These are phyloP conservation scores for Nipponacmea schrenckii DNA, from an alignment of 2,888 invertebrate species.

Conservation along the genomic window DNA sequence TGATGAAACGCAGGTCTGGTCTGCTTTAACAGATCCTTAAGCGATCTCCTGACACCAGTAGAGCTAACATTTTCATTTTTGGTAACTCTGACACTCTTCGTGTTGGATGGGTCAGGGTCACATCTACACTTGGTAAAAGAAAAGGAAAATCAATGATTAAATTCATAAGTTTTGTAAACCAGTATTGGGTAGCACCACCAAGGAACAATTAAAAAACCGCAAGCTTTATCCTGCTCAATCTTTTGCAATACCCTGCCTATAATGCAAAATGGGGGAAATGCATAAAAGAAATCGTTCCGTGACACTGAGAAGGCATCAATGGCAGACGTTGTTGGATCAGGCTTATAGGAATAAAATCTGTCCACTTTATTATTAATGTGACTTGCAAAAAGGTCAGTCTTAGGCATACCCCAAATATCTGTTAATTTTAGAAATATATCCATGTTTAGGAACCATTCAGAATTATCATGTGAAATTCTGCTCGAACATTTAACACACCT, in stretches of 20 bases:
- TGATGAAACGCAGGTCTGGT: not conserved
- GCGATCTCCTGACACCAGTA: no score
- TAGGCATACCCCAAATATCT: not conserved
- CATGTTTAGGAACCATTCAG: conserved; percentile 23
- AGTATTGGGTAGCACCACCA: conserved; percentile 20
- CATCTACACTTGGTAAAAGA: not conserved
- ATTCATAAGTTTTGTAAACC: conserved; percentile 12
- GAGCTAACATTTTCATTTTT: no score
- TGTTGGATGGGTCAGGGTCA: not conserved
- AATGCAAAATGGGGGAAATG: conserved; percentile 29
- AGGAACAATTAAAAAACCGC: conserved; percentile 22
- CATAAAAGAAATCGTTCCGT: conserved; percentile 16
- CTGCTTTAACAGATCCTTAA: not conserved
- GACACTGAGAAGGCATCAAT: conserved; percentile 23
- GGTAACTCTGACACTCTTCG: conserved; percentile 1
- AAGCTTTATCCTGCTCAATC: conserved; percentile 20
- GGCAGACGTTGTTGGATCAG: conserved; percentile 25
- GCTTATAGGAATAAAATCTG: conserved; percentile 21
- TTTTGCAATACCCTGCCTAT: conserved; percentile 21
- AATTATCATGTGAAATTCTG: conserved; percentile 9
- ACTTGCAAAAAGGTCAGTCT: conserved; percentile 30
- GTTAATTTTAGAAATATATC: not conserved
- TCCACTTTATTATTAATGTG: conserved; percentile 21
- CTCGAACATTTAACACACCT: conserved; percentile 15
- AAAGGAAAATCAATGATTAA: not conserved